These are phyloP conservation scores for Idris sp. DNA, from an alignment of 1,140 invertebrate species.

Conservation along the genomic window DNA sequence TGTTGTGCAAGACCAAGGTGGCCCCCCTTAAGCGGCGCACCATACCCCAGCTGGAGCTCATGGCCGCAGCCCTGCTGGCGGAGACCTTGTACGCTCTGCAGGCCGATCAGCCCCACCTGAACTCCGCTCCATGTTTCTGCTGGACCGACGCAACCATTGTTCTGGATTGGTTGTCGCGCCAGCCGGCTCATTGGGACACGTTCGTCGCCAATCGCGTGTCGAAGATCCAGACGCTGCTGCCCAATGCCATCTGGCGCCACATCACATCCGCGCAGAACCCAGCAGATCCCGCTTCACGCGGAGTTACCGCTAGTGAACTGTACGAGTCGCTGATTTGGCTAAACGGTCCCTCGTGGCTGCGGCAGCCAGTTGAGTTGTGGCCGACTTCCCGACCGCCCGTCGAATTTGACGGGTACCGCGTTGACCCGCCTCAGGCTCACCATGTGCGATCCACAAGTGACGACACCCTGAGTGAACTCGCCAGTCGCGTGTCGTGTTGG, in stretches of 20 bases:
- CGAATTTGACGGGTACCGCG: neutral
- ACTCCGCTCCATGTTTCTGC: neutral
- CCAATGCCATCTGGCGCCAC: neutral
- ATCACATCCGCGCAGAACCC: neutral
- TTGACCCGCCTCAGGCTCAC: neutral
- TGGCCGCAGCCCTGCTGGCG: neutral
- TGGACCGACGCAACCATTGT: constrained; percentile 21
- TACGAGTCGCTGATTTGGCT: neutral
- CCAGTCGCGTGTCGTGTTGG: too few species aligned
- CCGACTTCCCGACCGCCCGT: too few species aligned
- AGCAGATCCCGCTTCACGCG: neutral
- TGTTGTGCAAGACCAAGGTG: constrained; percentile 6
- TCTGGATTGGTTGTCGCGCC: neutral
- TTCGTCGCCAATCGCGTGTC: neutral
- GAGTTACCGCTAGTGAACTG: neutral
- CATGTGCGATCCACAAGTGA: too few species aligned
- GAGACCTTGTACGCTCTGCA: too few species aligned
- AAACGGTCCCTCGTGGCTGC: neutral
- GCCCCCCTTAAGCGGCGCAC: constrained; percentile 5
- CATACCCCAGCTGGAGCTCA: neutral
- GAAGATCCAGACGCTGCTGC: neutral
- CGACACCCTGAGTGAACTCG: too few species aligned
- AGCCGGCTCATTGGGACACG: neutral
- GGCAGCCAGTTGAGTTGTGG: neutral
- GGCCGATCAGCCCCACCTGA: neutral